Evolutionary conservation across 30 jellyfish, hydroid and myxozoan genomes (phyloP).

Genomic region (Nemopilema nomurai): DNA sequence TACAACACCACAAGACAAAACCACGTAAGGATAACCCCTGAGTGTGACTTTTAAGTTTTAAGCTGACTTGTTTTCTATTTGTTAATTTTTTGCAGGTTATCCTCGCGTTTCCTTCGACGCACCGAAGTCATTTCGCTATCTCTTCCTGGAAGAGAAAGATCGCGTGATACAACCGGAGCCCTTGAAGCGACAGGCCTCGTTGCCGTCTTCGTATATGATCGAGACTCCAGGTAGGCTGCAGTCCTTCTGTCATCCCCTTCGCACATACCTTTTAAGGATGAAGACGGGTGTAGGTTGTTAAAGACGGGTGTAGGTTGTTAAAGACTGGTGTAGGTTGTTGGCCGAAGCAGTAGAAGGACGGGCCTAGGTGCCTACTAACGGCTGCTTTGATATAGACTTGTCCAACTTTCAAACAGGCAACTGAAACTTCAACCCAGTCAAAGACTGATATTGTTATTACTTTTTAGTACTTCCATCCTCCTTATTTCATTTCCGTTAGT

Average conservation of each 20-base stretch:
- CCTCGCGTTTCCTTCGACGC: constrained; percentile 16
- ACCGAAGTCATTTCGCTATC: constrained; percentile 42
- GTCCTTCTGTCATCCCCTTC: not conserved
- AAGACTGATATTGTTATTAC: no score
- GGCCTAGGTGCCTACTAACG: no score
- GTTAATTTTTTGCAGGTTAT: constrained; percentile 8
- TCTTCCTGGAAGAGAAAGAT: constrained; percentile 29
- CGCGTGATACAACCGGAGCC: constrained; percentile 36
- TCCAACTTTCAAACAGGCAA: no score
- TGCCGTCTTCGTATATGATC: constrained; percentile 29
- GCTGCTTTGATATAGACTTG: no score
- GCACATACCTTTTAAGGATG: not conserved
- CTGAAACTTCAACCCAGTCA: no score
- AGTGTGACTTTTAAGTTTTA: not conserved
- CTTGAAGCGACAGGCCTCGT: constrained; percentile 32
- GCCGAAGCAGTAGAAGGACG: no score
- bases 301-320: no score
- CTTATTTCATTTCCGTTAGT: no score
- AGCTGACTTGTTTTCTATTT: not conserved
- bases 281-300: not conserved
- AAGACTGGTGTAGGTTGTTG: no score
- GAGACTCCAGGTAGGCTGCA: not conserved
- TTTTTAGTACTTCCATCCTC: no score
- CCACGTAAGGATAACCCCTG: not conserved
- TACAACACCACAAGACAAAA: no score